Conservation (phyloP, 2,797 vertebrate species). For the Etheostoma nigrum region DNA sequence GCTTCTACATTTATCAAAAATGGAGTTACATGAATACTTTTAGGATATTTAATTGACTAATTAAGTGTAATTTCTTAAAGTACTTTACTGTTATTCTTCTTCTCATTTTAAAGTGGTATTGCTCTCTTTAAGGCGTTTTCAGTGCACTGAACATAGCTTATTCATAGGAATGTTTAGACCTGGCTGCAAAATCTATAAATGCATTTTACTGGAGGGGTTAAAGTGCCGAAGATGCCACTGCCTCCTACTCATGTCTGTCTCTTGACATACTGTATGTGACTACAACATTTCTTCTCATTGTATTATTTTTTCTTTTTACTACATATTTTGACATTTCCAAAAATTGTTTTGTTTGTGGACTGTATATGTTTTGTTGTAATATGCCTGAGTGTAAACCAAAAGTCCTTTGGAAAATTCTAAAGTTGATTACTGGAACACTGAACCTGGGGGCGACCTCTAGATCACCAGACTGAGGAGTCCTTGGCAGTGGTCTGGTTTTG, state of each 20-base stretch:
- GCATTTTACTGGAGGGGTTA: constrained; percentile 25
- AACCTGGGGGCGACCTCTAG: too few species aligned
- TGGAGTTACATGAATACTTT: not conserved
- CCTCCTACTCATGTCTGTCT: not conserved
- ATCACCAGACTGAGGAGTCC: too few species aligned
- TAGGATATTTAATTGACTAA: not conserved
- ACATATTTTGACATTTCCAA: not conserved
- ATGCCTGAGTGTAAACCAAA: too few species aligned
- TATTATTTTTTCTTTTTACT: not conserved
- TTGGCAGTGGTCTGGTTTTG: too few species aligned
- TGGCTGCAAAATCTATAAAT: constrained; percentile 14
- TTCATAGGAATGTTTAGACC: not conserved
- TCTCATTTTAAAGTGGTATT: not conserved
- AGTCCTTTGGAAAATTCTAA: too few species aligned
- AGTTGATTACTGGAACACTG: too few species aligned
- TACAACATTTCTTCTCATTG: not conserved
- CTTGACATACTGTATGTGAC: not conserved
- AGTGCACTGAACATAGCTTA: not conserved
- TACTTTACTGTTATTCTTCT: not conserved
- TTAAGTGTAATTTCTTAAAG: not conserved
- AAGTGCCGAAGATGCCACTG: not conserved
- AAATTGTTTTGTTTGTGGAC: not conserved
- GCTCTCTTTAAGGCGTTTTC: not conserved
- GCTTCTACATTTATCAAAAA: not conserved
- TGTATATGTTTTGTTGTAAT: not conserved